Conservation (phyloP, 92 coral and sea anemone species). For the Ricordea florida region DNA sequence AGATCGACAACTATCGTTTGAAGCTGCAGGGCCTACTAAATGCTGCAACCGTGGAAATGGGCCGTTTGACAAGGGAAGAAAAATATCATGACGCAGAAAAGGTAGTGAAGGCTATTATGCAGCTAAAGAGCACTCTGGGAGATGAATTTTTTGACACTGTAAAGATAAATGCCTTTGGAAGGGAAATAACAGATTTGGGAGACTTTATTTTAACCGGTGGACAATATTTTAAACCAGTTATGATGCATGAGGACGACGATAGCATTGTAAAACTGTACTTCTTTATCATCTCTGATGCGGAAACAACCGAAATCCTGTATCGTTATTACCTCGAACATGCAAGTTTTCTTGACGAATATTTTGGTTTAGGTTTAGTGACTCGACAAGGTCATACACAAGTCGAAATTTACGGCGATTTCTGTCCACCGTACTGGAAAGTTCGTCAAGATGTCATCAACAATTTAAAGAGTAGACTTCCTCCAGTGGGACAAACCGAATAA, state of each 20-base stretch:
- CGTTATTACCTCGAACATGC: constrained; percentile 77
- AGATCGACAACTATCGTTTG: constrained; percentile 30
- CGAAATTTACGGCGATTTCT: constrained; percentile 76
- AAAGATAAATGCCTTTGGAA: constrained; percentile 68
- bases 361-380: constrained; percentile 72
- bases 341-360: constrained; percentile 80
- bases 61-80: constrained; percentile 39
- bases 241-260: constrained; percentile 82
- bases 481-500: too few species aligned
- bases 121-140: constrained; percentile 55
- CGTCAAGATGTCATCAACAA: constrained; percentile 61
- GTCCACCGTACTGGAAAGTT: constrained; percentile 83
- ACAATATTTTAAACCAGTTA: constrained; percentile 82
- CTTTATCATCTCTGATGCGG: constrained; percentile 72
- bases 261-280: constrained; percentile 72
- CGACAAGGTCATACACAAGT: constrained; percentile 61
- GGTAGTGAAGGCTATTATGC: constrained; percentile 55
- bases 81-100: constrained; percentile 66
- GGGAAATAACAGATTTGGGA: constrained; percentile 69
- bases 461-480: constrained; percentile 17
- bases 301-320: constrained; percentile 59
- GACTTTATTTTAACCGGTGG: constrained; percentile 65
- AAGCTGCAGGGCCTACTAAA: constrained; percentile 59
- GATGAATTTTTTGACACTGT: constrained; percentile 65
- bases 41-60: constrained; percentile 73